phyloP scores from a whole-genome alignment of 2,797 vertebrate genomes.

The Galago senegalensis region DNA sequence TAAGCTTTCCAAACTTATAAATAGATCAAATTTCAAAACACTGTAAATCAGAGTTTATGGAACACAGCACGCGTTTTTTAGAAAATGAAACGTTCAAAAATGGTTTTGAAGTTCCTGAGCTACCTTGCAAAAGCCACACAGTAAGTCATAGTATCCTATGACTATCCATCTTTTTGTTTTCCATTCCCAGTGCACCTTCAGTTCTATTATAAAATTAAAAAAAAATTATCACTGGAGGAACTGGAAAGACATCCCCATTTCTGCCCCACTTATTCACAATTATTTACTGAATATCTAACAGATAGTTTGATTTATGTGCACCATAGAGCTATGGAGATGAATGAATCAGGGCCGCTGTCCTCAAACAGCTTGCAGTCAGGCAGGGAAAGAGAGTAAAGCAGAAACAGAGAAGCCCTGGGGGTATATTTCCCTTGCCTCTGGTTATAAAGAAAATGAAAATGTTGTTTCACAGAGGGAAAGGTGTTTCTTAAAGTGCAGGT shows the following conservation, averaged over 20 bases:
- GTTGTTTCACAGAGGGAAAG: neutral
- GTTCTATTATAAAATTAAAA: neutral
- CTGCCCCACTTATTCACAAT: neutral
- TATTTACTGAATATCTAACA: neutral
- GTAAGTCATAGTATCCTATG: neutral
- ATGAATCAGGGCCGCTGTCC: neutral
- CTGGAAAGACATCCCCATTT: neutral
- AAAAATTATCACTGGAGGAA: neutral
- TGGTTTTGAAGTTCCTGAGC: neutral
- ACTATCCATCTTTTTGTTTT: neutral
- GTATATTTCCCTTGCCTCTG: neutral
- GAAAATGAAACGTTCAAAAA: neutral
- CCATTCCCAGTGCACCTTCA: neutral
- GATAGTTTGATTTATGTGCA: neutral
- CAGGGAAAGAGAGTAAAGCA: neutral
- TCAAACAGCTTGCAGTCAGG: neutral
- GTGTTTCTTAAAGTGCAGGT: neutral
- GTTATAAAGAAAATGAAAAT: neutral
- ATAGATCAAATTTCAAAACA: conserved; percentile 37
- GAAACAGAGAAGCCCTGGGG: neutral
- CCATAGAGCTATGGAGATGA: neutral
- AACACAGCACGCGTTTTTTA: neutral
- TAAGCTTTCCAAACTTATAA: neutral
- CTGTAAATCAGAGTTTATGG: neutral
- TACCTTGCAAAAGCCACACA: neutral